Percentiles rank a stretch among this genome's conserved stretches.
These are phyloP conservation scores for Sylvia atricapilla DNA, from an alignment of 2,113 vertebrate species.

Conservation along the genomic window DNA sequence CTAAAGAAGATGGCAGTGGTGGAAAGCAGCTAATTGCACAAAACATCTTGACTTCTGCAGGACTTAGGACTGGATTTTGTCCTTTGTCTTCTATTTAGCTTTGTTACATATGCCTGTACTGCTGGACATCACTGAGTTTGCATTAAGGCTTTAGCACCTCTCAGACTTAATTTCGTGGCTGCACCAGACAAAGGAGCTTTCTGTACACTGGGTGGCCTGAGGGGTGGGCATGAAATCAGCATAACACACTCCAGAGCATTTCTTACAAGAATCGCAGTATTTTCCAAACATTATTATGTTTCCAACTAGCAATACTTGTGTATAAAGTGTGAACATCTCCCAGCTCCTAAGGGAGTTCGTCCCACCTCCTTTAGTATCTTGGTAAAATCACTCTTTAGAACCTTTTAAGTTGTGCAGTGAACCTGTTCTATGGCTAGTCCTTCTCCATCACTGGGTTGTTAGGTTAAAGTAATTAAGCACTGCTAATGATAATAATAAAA, in stretches of 20 bases:
- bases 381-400: background rate
- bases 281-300: background rate
- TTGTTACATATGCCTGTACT: background rate
- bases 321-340: background rate
- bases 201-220: background rate
- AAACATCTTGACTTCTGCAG: background rate
- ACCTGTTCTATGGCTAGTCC: background rate
- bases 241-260: background rate
- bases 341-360: background rate
- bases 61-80: background rate
- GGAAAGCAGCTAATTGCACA: background rate
- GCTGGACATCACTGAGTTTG: background rate
- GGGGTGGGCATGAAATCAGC: background rate
- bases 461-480: background rate
- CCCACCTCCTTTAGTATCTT: background rate
- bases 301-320: background rate
- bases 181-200: background rate
- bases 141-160: background rate
- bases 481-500: slow-evolving; percentile 1
- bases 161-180: background rate
- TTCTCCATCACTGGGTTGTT: background rate
- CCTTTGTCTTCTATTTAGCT: background rate
- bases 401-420: background rate
- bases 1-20: background rate
- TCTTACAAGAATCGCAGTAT: background rate